Base-by-base conservation (phyloP, 1,140 invertebrate genomes). In the Solenopsis invicta region DNA sequence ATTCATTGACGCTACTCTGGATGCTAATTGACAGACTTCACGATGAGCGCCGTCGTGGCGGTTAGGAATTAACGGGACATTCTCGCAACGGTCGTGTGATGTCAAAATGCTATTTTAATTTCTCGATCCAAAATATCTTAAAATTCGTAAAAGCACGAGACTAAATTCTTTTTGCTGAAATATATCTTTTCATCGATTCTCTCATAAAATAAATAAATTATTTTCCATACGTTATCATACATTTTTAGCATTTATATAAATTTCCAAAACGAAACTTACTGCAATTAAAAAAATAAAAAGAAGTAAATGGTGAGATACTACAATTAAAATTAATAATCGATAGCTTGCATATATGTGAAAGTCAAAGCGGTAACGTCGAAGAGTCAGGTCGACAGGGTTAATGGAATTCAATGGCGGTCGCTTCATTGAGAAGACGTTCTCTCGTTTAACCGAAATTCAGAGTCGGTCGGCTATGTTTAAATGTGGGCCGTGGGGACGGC, bases 21-120 rank as follows among this genome's bases (percentile, higher is more conserved):
- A 74, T 56, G 41, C 16, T 80, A 80, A 86, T 86, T 56, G 71
- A 81, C 41, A 24, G 72, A 67, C 54, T 21, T 66, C 48, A 8
- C 52, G 34, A 48, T 21, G 9, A 76, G 4, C 4, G 37, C 29
- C 9, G 34, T 41, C 4, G 64, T 67, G 29, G 3, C n/a, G 18
- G 13, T 61, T 34, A 69, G n/a, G 18, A 54, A 64, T 72, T 56
- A 74, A 87, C 77, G 66, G 85, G 45, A 86, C 8, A 62, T 41
- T 41, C 4, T 12, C 18, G 48, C 18, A 34, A 54, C 13, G 13
- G 12, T 18, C 8, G 6, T 64, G 9, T 71, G 52, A 21, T 59
- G 16, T 8, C 29, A 2, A 21, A 13, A 45, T 50, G 10, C n/a
- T 52, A 48, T 37, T 6, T 16, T 18, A 29, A 41, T 71, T 86